A percentile compares a stretch with the other conserved stretches of the same genome.
Conservation (phyloP, 1,140 invertebrate genomes). For the Psix sp. region DNA sequence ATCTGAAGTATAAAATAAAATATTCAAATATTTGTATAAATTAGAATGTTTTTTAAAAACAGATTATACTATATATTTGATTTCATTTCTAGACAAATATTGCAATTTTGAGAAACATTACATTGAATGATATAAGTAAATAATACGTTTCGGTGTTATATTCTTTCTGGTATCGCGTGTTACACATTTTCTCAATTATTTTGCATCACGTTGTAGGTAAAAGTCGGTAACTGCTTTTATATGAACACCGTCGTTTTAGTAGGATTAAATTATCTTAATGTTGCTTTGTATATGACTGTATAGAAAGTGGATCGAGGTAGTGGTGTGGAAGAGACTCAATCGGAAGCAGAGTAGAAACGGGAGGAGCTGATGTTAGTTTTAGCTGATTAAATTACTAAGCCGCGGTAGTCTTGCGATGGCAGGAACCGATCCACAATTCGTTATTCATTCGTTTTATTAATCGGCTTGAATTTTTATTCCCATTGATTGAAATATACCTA, state of each 20-base stretch:
- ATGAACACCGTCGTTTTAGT: conserved; percentile 71
- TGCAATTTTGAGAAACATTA: no score
- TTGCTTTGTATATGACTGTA: conserved; percentile 66
- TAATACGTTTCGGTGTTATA: conserved; percentile 19
- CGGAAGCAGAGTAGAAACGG: conserved; percentile 55
- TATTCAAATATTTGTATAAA: no score
- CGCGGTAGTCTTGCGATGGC: conserved; percentile 70
- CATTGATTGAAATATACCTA: no score
- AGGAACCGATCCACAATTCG: conserved; percentile 71
- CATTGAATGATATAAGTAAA: conserved; percentile 20
- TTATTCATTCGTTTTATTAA: conserved; percentile 76
- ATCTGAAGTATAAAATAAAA: no score
- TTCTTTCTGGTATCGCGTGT: conserved; percentile 48
- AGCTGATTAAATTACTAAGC: conserved; percentile 78
- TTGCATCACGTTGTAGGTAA: conserved; percentile 65
- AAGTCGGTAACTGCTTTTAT: conserved; percentile 66
- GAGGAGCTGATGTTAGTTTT: conserved; percentile 75
- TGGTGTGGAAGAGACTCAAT: conserved; percentile 57
- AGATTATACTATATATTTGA: no score
- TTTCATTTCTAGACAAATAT: no score
- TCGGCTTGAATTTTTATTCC: conserved; percentile 61
- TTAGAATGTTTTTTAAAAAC: no score
- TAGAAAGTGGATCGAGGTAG: conserved; percentile 46
- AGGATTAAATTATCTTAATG: conserved; percentile 76
- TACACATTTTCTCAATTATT: conserved; percentile 68